Base-by-base conservation (phyloP, 2,113 vertebrate genomes). In the Pluvianellus socialis region DNA sequence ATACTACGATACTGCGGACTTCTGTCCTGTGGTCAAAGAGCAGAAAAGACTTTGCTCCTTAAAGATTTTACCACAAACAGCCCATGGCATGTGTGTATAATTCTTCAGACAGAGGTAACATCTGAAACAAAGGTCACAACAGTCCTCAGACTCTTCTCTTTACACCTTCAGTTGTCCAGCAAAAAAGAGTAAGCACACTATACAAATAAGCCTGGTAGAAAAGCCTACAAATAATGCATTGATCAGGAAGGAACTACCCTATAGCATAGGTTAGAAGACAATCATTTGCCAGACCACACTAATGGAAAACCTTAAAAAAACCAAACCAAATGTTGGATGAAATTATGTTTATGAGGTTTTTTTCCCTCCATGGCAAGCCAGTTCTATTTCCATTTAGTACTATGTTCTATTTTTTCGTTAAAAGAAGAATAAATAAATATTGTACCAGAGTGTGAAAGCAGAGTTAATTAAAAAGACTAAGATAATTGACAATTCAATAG, bases 401-500 rank as follows among this genome's bases (percentile, higher is more conserved):
- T 42, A 62, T 23, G 35, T 83, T 91, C 33, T 6, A 1, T 22
- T 86, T 87, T 92, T 83, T 12, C 52, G 71, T 89, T 76, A 87
- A 88, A 93, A 79, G 18, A 10, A 53, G 44, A 84, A 93, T 52
- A 79, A 92, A 92, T 84, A 91, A 89, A 81, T 79, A 79, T 58
- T 68, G 12, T 63, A 45, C 26, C 7, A 40, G 45, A 85, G 28
- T 26, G 80, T 50, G 84, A 95, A 86, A 92, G n/a, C 56, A 79
- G 55, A 94, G 84, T 89, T 91, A 97, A 95, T 95, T 97, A 95
- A 94, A 94, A 95, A 94, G 71, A 84, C 73, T 53, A 40, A 90
- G 74, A 82, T 83, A 95, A 96, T 62, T 96, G 89, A 67, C 87
- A 93, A 91, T 90, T 75, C 65, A 86, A 72, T 65, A 88, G 50